Percentiles rank a stretch among this genome's conserved stretches.
phyloP scores from a whole-genome alignment of 2,113 vertebrate species.

The Pica pica region DNA sequence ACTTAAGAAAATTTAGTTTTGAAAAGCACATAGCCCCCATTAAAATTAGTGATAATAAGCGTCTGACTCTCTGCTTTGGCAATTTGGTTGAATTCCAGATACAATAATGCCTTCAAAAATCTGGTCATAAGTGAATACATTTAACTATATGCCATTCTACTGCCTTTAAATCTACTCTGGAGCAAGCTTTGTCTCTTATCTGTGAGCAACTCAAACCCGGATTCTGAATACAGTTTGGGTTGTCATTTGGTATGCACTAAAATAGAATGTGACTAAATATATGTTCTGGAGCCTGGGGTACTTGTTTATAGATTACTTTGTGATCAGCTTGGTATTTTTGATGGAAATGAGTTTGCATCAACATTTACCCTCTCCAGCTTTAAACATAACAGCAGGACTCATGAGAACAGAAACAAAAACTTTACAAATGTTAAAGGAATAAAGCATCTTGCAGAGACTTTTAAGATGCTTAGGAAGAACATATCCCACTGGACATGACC shows the following conservation, averaged over 20 bases:
- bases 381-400: constrained; percentile 64
- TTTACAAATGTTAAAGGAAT: constrained; percentile 76
- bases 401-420: constrained; percentile 60
- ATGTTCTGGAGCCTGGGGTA: constrained; percentile 27
- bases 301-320: constrained; percentile 64
- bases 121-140: background rate
- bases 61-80: background rate
- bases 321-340: constrained; percentile 60
- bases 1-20: background rate
- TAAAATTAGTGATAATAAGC: background rate
- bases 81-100: background rate
- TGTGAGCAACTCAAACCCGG: background rate
- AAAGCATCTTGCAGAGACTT: constrained; percentile 61
- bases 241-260: background rate
- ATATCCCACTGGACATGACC: constrained; percentile 19
- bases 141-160: background rate
- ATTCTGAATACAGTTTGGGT: background rate
- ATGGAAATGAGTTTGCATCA: constrained; percentile 71
- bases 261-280: constrained; percentile 30
- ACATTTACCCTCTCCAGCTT: constrained; percentile 68
- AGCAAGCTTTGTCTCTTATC: background rate
- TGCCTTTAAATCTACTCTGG: background rate
- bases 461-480: constrained; percentile 23
- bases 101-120: background rate
- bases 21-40: background rate